Evolutionary conservation across 2,888 invertebrate genomes (phyloP).

Genomic region (Colostygia pectinataria): DNA sequence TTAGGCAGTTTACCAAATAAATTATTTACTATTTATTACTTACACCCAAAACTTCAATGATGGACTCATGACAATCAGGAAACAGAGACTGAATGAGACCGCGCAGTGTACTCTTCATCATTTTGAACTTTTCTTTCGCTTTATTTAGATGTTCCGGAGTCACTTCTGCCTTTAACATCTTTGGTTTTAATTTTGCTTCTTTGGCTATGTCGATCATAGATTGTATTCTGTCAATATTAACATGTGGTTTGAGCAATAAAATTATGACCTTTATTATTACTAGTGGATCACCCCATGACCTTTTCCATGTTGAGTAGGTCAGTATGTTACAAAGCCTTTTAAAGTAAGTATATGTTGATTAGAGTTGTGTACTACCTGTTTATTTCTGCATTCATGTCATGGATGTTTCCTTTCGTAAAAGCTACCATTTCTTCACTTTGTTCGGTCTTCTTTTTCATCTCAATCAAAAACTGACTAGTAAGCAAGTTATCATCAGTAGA

Average conservation of each 20-base stretch:
- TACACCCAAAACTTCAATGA: conserved; percentile 60
- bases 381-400: conserved; percentile 63
- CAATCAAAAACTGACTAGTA: conserved; percentile 59
- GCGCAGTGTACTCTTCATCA: conserved; percentile 60
- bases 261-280: not conserved
- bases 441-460: conserved; percentile 56
- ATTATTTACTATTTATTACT: too few relatives aligned
- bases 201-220: conserved; percentile 50
- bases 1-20: too few relatives aligned
- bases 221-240: conserved; percentile 53
- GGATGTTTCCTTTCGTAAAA: conserved; percentile 58
- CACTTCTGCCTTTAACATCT: conserved; percentile 42
- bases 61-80: conserved; percentile 47
- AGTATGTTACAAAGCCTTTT: too few relatives aligned
- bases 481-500: conserved; percentile 58
- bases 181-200: conserved; percentile 56
- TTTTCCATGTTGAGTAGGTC: too few relatives aligned
- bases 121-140: conserved; percentile 59
- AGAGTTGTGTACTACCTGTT: conserved; percentile 49
- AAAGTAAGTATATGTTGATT: too few relatives aligned
- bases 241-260: not conserved
- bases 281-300: too few relatives aligned
- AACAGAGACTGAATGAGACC: conserved; percentile 60
- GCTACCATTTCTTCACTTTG: conserved; percentile 63
- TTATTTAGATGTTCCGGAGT: conserved; percentile 52